Base-by-base conservation (phyloP, 2,113 vertebrate species). In the Cygnus buccinator region DNA sequence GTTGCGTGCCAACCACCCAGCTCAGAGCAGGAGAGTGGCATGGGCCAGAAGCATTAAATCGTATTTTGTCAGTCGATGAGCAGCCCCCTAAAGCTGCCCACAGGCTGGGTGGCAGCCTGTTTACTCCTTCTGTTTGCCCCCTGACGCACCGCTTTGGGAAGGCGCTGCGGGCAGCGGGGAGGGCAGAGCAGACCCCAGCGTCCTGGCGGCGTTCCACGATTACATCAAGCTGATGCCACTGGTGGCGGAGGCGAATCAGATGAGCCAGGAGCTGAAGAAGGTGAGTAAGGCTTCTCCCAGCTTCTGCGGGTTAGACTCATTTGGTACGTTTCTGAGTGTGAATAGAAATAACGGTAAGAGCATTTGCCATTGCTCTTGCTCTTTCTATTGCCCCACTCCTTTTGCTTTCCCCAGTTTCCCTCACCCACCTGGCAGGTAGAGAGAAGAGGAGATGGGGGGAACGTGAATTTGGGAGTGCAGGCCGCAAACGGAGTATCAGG, bases 161-260 rank as follows among this genome's bases (percentile, higher is more conserved):
- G 98, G 97, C 37, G 95, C 96, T 35, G 35, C 57, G 16, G 88
- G 67, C 28, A 22, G 57, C 21, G 97, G 91, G 28, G 95, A 96
- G 6, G 94, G 95, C 77, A 98, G 97, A 68, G 92, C 98, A 1
- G 98, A 99, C 78, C 98, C 98, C 65, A 98, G 98, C 61, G 95
- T 99, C 85, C 97, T 99, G 54, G 98, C 98, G 1, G 98, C 97
- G 29, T 99, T 99, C 97, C 99, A 99, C 28, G 98, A 99, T 95
- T 99, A 99, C 73, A 92, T 99, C 94, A 98, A 98, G 87, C 97
- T 99, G 87, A 98, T 99, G 98, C 98, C 99, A 3, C 97, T 99
- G 97, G 98, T 99, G 75, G 98, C 98, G 9, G 99, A 99, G 96
- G 99, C 98, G 57, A 99, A 99, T 89, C 99, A 99, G 95, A 99